These are phyloP conservation scores for Atta texana DNA, from an alignment of 1,140 invertebrate genomes.

Conservation along the genomic window DNA sequence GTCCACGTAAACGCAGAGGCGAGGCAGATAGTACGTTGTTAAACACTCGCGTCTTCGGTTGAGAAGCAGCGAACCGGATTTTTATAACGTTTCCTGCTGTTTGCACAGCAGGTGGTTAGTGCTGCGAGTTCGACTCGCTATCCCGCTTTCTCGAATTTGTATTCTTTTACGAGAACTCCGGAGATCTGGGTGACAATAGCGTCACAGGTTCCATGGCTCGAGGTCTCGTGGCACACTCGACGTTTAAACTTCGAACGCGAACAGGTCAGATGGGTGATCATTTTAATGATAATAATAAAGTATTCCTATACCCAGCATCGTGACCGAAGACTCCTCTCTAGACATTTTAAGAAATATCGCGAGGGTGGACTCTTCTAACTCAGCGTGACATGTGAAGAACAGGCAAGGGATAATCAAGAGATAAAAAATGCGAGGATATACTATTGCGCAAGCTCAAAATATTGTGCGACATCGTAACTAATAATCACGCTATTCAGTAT, in stretches of 20 bases:
- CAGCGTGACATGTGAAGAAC: neutral
- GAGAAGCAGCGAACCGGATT: constrained; percentile 44
- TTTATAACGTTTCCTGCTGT: constrained; percentile 66
- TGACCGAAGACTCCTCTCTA: constrained; percentile 11
- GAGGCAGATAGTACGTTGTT: constrained; percentile 27
- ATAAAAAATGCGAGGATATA: neutral
- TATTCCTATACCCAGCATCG: neutral
- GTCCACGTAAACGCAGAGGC: constrained; percentile 21
- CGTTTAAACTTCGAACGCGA: constrained; percentile 43
- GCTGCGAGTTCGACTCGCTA: constrained; percentile 63
- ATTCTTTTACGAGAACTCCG: constrained; percentile 67
- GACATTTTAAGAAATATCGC: constrained; percentile 25
- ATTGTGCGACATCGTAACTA: neutral
- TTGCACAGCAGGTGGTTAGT: constrained; percentile 74
- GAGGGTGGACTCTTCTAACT: neutral
- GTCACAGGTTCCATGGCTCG: neutral
- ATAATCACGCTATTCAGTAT: neutral
- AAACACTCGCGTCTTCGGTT: constrained; percentile 35
- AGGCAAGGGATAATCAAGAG: neutral
- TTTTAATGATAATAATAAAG: constrained; percentile 70
- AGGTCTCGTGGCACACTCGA: neutral
- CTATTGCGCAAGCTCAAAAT: neutral
- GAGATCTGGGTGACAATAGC: constrained; percentile 50
- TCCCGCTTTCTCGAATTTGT: constrained; percentile 70
- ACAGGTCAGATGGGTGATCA: constrained; percentile 44